A percentile compares a stretch with the other conserved stretches of the same genome.
phyloP scores from a whole-genome alignment of 1,140 invertebrate genomes.

The Sitobion miscanthi region DNA sequence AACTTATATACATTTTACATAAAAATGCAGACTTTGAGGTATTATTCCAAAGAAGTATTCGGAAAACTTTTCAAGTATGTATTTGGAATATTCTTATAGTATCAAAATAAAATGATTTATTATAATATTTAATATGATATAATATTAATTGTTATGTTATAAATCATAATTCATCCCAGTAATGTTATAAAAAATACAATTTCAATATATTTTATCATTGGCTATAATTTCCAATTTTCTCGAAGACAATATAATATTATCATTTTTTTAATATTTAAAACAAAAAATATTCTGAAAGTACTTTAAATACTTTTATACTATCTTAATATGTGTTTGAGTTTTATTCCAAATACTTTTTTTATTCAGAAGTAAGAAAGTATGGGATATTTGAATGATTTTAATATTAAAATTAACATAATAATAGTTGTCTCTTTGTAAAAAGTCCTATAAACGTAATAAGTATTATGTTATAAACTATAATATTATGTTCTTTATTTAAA shows the following conservation, averaged over 20 bases:
- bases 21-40: background rate
- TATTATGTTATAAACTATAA: conserved; percentile 2
- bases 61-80: too few species aligned
- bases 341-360: background rate
- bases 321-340: background rate
- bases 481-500: conserved; percentile 21
- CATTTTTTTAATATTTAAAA: too few species aligned
- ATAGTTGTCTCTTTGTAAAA: background rate
- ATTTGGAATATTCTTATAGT: background rate
- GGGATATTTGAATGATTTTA: background rate
- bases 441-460: background rate
- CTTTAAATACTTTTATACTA: background rate
- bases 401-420: background rate
- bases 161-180: too few species aligned
- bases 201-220: too few species aligned
- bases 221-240: too few species aligned
- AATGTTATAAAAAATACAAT: too few species aligned
- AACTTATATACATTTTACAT: background rate
- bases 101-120: too few species aligned
- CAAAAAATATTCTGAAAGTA: background rate
- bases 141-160: background rate
- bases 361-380: background rate
- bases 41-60: too few species aligned
- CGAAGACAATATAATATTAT: too few species aligned
- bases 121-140: too few species aligned